Conservation (phyloP, 2,797 vertebrate genomes). For the Uromys caudimaculatus region DNA sequence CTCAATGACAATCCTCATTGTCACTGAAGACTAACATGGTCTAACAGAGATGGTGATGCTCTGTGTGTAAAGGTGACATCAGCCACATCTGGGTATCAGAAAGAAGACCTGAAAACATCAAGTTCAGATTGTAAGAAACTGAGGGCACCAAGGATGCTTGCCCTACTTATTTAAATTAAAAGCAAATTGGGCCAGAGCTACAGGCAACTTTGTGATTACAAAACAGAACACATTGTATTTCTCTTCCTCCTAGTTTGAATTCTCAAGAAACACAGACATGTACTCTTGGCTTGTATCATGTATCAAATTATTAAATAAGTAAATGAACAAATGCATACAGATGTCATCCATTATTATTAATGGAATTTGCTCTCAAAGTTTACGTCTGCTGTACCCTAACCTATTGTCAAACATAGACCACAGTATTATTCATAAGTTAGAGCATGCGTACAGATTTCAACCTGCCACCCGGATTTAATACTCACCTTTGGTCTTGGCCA, state of each 20-base stretch:
- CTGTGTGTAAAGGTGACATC: background rate
- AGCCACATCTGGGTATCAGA: background rate
- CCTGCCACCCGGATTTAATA: background rate
- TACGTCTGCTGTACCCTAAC: background rate
- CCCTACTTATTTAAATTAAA: constrained; percentile 45
- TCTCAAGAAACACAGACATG: background rate
- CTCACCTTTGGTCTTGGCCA: background rate
- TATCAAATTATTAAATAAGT: background rate
- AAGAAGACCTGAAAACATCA: background rate
- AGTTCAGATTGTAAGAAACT: background rate
- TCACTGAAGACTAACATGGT: background rate
- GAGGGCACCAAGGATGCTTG: background rate
- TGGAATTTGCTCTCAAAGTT: background rate
- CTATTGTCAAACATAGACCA: background rate
- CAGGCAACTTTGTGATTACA: constrained; percentile 20
- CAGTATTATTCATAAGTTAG: background rate
- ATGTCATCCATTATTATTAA: background rate
- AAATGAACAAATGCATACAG: background rate
- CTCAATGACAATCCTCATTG: background rate
- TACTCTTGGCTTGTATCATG: background rate
- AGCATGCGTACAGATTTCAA: background rate
- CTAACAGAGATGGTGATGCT: background rate
- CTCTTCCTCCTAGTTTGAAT: background rate
- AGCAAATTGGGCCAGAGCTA: constrained; percentile 15
- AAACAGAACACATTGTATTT: background rate